Conservation (phyloP, 2,113 vertebrate genomes). For the Cettia cetti region DNA sequence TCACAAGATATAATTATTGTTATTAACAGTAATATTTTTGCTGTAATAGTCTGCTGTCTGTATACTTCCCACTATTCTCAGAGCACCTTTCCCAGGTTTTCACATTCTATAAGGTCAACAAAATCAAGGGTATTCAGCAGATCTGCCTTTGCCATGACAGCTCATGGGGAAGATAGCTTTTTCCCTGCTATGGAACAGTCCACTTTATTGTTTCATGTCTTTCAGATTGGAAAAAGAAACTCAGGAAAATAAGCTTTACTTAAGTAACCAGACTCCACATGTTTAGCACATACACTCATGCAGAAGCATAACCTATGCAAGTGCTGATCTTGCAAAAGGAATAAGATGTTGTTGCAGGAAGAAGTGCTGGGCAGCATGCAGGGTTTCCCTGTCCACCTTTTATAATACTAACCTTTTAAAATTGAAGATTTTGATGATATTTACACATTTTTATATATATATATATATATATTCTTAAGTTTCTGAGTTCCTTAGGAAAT, state of each 20-base stretch:
- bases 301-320: background rate
- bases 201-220: background rate
- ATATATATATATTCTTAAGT: background rate
- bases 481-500: background rate
- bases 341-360: background rate
- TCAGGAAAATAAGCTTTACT: background rate
- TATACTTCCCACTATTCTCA: background rate
- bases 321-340: background rate
- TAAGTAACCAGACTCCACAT: conserved; percentile 5
- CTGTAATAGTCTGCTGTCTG: background rate
- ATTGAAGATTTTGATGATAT: background rate
- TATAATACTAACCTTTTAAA: background rate
- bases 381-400: background rate
- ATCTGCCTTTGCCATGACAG: background rate
- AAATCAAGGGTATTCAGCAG: background rate
- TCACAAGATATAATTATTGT: background rate
- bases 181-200: background rate
- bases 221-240: background rate
- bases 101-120: background rate
- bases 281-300: background rate
- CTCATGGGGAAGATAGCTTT: background rate
- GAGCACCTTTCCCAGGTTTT: background rate
- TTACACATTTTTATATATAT: background rate
- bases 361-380: background rate
- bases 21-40: background rate